A percentile compares a stretch with the other conserved stretches of the same genome.
These are phyloP conservation scores for Toxotes chatareus DNA, from an alignment of 2,113 vertebrate genomes.

Conservation along the genomic window DNA sequence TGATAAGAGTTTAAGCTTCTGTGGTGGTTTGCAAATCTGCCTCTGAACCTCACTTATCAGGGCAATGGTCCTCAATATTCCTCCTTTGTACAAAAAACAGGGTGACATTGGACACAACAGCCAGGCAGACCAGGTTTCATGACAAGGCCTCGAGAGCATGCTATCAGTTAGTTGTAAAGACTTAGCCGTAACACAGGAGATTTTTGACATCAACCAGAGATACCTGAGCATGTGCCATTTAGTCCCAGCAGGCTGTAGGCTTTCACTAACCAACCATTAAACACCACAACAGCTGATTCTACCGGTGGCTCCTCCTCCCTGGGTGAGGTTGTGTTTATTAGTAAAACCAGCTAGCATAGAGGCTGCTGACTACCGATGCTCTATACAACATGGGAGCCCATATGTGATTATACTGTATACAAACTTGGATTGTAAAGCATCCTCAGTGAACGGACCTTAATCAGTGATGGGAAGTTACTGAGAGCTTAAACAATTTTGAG, in stretches of 20 bases:
- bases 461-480: slow-evolving; percentile 1
- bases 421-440: neutral
- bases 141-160: neutral
- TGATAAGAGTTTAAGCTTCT: neutral
- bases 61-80: neutral
- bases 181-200: neutral
- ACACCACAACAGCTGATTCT: slow-evolving; percentile 37
- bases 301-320: neutral
- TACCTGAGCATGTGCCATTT: neutral
- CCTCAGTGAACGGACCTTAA: neutral
- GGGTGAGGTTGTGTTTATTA: neutral
- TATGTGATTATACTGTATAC: neutral
- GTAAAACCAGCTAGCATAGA: slow-evolving; percentile 8
- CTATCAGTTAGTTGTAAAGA: slow-evolving; percentile 3
- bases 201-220: slow-evolving; percentile 9
- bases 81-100: neutral
- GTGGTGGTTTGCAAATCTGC: neutral
- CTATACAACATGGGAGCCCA: neutral
- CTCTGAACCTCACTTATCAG: neutral
- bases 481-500: neutral
- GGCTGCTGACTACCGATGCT: neutral
- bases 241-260: slow-evolving; percentile 1
- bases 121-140: neutral
- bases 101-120: neutral
- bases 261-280: neutral